Evolutionary conservation across 92 coral and sea anemone species (phyloP), one percentile per base, ranked within the genome.

Genomic region (Desmophyllum pertusum): DNA sequence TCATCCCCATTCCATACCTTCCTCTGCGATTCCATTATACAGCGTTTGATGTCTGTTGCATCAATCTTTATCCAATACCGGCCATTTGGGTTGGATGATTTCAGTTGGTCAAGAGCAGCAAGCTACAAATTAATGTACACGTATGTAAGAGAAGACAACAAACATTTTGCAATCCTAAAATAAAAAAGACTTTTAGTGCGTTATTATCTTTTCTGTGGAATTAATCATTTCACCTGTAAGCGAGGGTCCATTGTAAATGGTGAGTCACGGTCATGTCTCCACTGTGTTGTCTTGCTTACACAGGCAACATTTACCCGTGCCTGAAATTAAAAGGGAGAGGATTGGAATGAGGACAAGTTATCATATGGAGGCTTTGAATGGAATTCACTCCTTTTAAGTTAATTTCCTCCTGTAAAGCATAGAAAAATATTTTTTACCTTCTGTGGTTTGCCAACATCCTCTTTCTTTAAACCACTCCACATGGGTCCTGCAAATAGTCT

Each of bases 401-500:
- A 0, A 10, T 50, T n/a, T n/a, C n/a, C n/a, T n/a, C n/a, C n/a
- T n/a, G n/a, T n/a, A n/a, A 50, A 3, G 21, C 62, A 53, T 53
- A 3, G 27, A 53, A 53, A 45, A 1, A 45, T 2, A 3, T 21
- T 6, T 63, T 0, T 62, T n/a, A 83, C 87, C 40, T 59, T 84
- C 41, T 19, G 37, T 19, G 87, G 87, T 21, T 84, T 63, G 57
- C 61, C 36, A 9, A 30, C 37, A 27, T 84, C 30, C 37, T 73
- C 55, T 36, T 36, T 25, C 11, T 75, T 75, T 14, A 21, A 70
- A 38, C 83, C 75, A 83, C 80, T 88, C 91, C 91, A 88, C 84
- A 88, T 82, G 4, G 91, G 91, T 0, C 91, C 91, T 14, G 75
- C 64, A 74, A 88, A 88, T 3, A 88, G 83, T 0, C 88, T 10